Evolutionary conservation across 2,888 invertebrate genomes (phyloP).

Genomic region (Calliopum simillimum): DNA sequence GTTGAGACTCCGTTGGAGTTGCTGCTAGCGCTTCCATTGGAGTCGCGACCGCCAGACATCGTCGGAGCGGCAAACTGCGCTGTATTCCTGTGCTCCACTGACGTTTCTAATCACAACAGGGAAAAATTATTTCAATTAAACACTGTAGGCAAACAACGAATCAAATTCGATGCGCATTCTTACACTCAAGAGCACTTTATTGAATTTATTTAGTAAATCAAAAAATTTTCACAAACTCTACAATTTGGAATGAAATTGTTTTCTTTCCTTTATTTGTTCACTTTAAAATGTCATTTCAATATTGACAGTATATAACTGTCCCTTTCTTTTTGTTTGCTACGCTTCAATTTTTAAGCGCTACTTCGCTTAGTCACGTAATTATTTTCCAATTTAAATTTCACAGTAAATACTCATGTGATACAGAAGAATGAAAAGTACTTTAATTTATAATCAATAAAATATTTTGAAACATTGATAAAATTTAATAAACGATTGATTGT

Average conservation of each 20-base stretch:
- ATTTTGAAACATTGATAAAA: neutral
- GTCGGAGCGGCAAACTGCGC: constrained; percentile 33
- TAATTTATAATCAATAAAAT: too few species aligned
- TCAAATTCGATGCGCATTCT: neutral
- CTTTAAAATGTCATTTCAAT: constrained; percentile 23
- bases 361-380: constrained; percentile 30
- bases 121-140: neutral
- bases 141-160: neutral
- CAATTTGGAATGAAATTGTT: neutral
- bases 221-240: constrained; percentile 21
- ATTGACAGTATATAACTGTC: neutral
- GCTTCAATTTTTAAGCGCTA: constrained; percentile 26
- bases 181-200: neutral
- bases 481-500: neutral
- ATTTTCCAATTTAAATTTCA: constrained; percentile 29
- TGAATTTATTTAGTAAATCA: too few species aligned
- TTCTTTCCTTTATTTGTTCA: neutral
- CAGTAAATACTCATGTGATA: neutral
- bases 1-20: constrained; percentile 48
- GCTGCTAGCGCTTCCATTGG: constrained; percentile 44
- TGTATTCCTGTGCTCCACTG: neutral
- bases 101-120: neutral
- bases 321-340: constrained; percentile 3
- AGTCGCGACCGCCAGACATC: constrained; percentile 64
- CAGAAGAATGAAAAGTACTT: too few species aligned